These are phyloP conservation scores for Theocolax elegans DNA, from an alignment of 1,140 invertebrate species.

Conservation along the genomic window DNA sequence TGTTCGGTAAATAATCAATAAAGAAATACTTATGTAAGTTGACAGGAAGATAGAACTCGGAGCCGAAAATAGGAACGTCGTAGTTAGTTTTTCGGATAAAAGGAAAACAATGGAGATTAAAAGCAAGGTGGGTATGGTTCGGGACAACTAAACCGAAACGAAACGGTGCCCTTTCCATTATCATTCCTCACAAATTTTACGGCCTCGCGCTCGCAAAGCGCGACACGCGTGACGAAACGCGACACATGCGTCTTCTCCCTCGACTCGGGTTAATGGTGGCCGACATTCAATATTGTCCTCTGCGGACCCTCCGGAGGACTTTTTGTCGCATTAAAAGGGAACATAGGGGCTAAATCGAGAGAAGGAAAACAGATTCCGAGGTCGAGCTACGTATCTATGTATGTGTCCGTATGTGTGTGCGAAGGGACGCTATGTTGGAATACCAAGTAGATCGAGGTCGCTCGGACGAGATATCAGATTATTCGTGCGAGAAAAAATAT, in stretches of 20 bases:
- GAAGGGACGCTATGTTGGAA: background rate
- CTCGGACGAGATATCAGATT: conserved; percentile 5
- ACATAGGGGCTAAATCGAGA: background rate
- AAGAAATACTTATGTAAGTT: no score
- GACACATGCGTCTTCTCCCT: background rate
- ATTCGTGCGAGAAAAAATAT: conserved; percentile 13
- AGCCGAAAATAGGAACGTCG: no score
- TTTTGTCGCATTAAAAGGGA: conserved; percentile 3
- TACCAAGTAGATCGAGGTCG: conserved; percentile 20
- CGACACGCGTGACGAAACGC: no score
- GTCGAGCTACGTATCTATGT: background rate
- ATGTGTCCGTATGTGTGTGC: background rate
- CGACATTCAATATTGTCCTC: conserved; percentile 15
- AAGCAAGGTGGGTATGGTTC: no score
- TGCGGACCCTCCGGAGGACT: background rate
- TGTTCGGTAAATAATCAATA: no score
- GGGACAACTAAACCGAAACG: no score
- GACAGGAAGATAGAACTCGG: no score
- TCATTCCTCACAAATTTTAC: background rate
- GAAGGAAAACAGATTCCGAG: conserved; percentile 19
- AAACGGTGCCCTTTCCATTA: background rate
- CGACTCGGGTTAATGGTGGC: background rate
- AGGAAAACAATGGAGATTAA: no score
- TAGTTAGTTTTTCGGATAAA: no score
- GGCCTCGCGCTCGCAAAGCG: no score